A percentile compares a stretch with the other conserved stretches of the same genome.
Evolutionary conservation across 2,113 vertebrate genomes (phyloP).

Genomic region (Apeltes quadracus): DNA sequence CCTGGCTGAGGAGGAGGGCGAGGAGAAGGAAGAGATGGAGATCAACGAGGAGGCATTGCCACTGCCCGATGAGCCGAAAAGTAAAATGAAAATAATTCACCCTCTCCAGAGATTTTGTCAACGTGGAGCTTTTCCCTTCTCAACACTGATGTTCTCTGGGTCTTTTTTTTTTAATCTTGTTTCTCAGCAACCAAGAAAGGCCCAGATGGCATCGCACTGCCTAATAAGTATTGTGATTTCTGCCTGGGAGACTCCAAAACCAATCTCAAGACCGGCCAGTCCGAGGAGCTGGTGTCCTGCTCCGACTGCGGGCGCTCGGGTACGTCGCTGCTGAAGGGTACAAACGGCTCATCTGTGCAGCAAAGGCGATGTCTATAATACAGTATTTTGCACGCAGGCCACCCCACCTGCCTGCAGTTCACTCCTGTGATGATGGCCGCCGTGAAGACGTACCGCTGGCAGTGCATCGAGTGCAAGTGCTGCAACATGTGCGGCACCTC

Average conservation of each 20-base stretch:
- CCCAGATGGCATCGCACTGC: constrained; percentile 89
- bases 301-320: constrained; percentile 96
- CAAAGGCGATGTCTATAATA: background rate
- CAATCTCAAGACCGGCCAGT: constrained; percentile 95
- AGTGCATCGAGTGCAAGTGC: constrained; percentile 98
- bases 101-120: background rate
- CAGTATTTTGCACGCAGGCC: constrained; percentile 75
- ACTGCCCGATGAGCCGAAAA: constrained; percentile 88
- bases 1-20: constrained; percentile 94
- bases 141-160: background rate
- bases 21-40: constrained; percentile 91
- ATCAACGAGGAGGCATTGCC: constrained; percentile 84
- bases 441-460: constrained; percentile 97
- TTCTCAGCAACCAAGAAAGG: constrained; percentile 89
- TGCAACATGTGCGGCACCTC: constrained; percentile 97
- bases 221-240: constrained; percentile 98
- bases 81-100: constrained; percentile 70
- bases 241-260: constrained; percentile 94
- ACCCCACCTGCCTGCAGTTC: constrained; percentile 95
- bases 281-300: constrained; percentile 94
- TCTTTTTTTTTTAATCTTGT: constrained; percentile 10
- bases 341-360: background rate
- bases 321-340: constrained; percentile 44
- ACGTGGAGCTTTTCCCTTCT: background rate
- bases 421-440: constrained; percentile 96